Conservation (phyloP, 64 coral and sea anemone species). For the Pachyseris speciosa region DNA sequence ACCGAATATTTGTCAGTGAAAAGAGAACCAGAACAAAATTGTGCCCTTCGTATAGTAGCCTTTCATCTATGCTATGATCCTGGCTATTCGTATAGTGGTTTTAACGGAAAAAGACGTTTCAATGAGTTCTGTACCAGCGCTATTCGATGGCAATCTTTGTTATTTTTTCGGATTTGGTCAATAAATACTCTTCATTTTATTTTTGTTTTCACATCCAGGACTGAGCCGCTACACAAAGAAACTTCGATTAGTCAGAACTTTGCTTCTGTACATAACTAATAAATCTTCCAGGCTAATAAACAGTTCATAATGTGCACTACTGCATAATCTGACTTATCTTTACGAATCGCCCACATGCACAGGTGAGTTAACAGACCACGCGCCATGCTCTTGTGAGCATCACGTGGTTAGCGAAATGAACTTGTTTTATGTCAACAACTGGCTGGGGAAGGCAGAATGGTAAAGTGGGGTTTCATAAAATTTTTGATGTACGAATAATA, state of each 20-base stretch:
- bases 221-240: not conserved
- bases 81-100: too few species aligned
- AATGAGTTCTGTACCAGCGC: too few species aligned
- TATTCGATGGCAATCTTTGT: not conserved
- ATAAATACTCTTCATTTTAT: not conserved
- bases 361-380: not conserved
- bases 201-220: not conserved
- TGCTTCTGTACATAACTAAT: not conserved
- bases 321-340: too few species aligned
- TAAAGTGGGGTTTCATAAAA: too few species aligned
- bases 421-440: not conserved
- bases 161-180: not conserved
- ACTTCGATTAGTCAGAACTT: not conserved
- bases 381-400: not conserved
- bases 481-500: not conserved
- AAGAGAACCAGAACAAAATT: not conserved
- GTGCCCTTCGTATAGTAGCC: too few species aligned
- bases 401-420: not conserved
- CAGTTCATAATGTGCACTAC: not conserved
- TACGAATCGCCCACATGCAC: not conserved
- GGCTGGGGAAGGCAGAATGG: not conserved
- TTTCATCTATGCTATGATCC: too few species aligned
- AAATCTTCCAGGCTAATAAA: not conserved
- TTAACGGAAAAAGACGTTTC: too few species aligned
- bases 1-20: too few species aligned